Evolutionary conservation across 2,888 invertebrate species (phyloP).

Genomic region (Argyra leucocephala): DNA sequence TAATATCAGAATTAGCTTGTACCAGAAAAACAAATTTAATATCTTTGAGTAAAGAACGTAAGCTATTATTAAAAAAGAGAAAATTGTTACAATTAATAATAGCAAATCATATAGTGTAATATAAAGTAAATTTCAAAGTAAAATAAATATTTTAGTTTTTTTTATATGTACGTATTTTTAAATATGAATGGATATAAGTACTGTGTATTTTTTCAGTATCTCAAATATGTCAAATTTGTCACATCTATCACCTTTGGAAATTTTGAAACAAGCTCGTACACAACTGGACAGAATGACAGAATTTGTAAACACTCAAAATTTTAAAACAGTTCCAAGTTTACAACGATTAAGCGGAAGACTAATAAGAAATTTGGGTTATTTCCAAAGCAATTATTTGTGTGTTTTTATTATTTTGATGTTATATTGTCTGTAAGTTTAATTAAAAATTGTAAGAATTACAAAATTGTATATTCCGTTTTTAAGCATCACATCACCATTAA

Average conservation of each 20-base stretch:
- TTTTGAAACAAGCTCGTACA: conserved; percentile 45
- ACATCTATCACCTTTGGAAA: conserved; percentile 34
- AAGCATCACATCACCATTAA: conserved; percentile 81
- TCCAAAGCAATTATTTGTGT: conserved; percentile 87
- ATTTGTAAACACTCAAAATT: conserved; percentile 59
- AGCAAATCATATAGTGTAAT: too few relatives aligned
- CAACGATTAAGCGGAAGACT: conserved; percentile 67
- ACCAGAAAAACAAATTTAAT: too few relatives aligned
- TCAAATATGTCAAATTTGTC: conserved; percentile 14
- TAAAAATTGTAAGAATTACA: background rate
- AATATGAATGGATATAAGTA: too few relatives aligned
- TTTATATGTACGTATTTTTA: too few relatives aligned
- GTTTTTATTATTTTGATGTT: conserved; percentile 77
- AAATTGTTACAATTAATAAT: too few relatives aligned
- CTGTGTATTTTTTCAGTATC: too few relatives aligned
- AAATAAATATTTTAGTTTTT: too few relatives aligned
- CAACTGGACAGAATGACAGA: conserved; percentile 66
- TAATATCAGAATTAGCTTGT: too few relatives aligned
- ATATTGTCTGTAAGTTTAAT: conserved; percentile 89
- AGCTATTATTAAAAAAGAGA: too few relatives aligned
- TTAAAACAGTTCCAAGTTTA: conserved; percentile 64
- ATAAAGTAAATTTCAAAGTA: too few relatives aligned
- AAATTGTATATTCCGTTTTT: conserved; percentile 25
- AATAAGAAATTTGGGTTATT: conserved; percentile 76
- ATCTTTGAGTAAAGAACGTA: too few relatives aligned